These are phyloP conservation scores for Hippocampus zosterae DNA, from an alignment of 2,113 vertebrate species.

Conservation along the genomic window DNA sequence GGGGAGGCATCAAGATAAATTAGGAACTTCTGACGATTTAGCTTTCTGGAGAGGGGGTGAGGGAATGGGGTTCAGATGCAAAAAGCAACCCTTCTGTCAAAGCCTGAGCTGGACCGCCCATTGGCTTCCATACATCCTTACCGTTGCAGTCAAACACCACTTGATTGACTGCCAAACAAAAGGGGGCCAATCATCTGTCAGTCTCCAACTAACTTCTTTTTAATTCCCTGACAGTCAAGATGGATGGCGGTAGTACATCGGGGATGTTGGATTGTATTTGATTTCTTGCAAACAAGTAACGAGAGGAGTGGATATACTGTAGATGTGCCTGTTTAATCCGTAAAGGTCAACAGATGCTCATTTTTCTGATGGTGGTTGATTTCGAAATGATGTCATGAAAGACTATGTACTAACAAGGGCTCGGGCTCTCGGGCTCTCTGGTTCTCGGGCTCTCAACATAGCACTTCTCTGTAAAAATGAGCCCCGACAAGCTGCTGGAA, in stretches of 20 bases:
- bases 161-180: slow-evolving; percentile 11
- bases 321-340: slow-evolving; percentile 17
- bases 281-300: background rate
- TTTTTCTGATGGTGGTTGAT: slow-evolving; percentile 34
- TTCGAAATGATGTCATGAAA: slow-evolving; percentile 52
- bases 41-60: slow-evolving; percentile 55
- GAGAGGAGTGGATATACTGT: slow-evolving; percentile 12
- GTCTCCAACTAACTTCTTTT: slow-evolving; percentile 71
- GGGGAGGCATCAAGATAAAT: slow-evolving; percentile 36
- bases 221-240: slow-evolving; percentile 66
- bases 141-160: too few relatives aligned
- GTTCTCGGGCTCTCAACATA: too few relatives aligned
- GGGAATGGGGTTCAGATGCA: slow-evolving; percentile 61
- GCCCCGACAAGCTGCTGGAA: too few relatives aligned
- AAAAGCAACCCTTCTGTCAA: too few relatives aligned
- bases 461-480: too few relatives aligned
- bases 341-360: slow-evolving; percentile 45
- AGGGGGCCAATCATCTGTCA: slow-evolving; percentile 70
- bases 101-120: too few relatives aligned
- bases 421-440: too few relatives aligned
- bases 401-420: slow-evolving; percentile 66
- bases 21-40: slow-evolving; percentile 41
- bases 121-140: too few relatives aligned
- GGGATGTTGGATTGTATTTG: background rate
- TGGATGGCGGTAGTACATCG: slow-evolving; percentile 58